Conservation (phyloP, 2,113 vertebrate species). For the Vulpes vulpes region DNA sequence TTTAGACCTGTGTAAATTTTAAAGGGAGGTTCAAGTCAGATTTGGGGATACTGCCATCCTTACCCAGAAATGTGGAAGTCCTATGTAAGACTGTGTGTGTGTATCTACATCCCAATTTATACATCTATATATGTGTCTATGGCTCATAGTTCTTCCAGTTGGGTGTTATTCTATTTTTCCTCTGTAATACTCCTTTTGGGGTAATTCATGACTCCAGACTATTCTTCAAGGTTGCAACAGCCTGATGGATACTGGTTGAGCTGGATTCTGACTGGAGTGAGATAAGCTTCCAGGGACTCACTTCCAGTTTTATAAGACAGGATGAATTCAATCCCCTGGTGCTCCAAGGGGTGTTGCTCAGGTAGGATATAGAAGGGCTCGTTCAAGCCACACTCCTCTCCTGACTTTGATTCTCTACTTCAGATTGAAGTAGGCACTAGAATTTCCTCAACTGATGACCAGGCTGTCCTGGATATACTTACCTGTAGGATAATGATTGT, state of each 20-base stretch:
- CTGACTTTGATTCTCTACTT: background rate
- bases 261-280: constrained; percentile 5
- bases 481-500: background rate
- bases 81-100: background rate
- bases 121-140: background rate
- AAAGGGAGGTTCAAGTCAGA: background rate
- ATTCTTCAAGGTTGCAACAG: background rate
- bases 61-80: background rate
- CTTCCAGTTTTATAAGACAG: background rate
- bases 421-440: background rate
- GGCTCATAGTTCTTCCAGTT: background rate
- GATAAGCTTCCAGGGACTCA: background rate
- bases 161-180: background rate
- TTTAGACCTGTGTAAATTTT: background rate
- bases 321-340: background rate
- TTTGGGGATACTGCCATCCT: background rate
- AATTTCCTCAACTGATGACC: background rate
- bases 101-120: background rate
- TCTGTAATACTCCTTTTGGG: background rate
- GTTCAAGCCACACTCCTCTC: background rate
- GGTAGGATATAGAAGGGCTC: background rate
- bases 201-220: background rate
- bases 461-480: background rate
- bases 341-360: background rate
- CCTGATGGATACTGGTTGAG: background rate